Evolutionary conservation across 2,888 invertebrate genomes (phyloP).

Genomic region (Microplitis deprimator): DNA sequence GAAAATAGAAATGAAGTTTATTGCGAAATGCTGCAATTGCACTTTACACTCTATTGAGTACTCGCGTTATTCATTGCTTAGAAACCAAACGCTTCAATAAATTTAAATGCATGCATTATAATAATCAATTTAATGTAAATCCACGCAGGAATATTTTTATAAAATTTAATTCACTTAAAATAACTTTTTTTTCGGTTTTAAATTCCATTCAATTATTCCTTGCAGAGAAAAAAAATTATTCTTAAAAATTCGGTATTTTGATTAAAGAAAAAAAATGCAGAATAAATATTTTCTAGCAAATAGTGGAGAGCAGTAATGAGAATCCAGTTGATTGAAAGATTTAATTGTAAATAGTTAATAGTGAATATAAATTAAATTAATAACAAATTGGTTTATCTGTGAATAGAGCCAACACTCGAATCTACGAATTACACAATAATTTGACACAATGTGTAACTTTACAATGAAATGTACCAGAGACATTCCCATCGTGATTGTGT

Average conservation of each 20-base stretch:
- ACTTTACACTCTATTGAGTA: constrained; percentile 1
- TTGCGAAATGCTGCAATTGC: neutral
- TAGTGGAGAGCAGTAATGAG: no score
- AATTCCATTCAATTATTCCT: neutral
- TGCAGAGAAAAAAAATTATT: no score
- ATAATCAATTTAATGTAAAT: neutral
- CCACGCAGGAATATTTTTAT: neutral
- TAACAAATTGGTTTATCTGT: neutral
- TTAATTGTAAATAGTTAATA: neutral
- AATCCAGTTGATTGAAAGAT: no score
- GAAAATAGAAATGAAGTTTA: neutral
- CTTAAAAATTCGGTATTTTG: no score
- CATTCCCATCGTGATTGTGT: neutral
- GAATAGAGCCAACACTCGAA: neutral
- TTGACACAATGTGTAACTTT: neutral
- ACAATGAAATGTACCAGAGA: neutral
- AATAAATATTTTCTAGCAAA: no score
- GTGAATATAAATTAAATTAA: neutral
- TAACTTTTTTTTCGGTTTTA: neutral
- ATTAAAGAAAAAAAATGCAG: no score
- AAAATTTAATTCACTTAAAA: neutral
- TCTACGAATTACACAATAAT: neutral
- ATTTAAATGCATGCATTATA: neutral
- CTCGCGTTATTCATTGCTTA: neutral
- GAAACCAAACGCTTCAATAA: neutral